phyloP scores from a whole-genome alignment of 2,888 invertebrate genomes.

The Drosophila testacea region DNA sequence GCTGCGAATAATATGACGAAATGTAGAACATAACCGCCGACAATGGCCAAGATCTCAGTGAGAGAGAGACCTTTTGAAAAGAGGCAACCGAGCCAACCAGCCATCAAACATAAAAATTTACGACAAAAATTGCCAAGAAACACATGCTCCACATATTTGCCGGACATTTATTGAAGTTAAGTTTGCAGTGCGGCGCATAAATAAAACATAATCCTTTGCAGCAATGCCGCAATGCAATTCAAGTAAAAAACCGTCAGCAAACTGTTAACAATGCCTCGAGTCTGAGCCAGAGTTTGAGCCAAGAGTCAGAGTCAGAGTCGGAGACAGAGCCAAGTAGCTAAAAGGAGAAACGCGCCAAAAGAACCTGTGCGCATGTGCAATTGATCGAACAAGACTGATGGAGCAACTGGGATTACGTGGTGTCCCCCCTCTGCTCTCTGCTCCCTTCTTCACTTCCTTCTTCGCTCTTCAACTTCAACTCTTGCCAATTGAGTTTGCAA shows the following conservation, averaged over 20 bases:
- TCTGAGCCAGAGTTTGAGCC: constrained; percentile 5
- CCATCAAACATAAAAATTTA: constrained; percentile 80
- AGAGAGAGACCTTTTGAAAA: constrained; percentile 4
- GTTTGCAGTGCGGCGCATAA: constrained; percentile 85
- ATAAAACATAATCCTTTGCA: constrained; percentile 85
- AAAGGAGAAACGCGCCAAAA: constrained; percentile 51
- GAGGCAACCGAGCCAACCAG: constrained; percentile 23
- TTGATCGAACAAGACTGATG: constrained; percentile 84
- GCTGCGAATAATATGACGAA: constrained; percentile 83
- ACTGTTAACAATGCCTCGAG: constrained; percentile 65
- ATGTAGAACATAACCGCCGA: constrained; percentile 80
- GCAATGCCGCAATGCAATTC: constrained; percentile 43
- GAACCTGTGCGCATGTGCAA: constrained; percentile 82
- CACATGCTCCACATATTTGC: constrained; percentile 86
- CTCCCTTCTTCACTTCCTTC: background rate
- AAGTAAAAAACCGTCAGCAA: constrained; percentile 45
- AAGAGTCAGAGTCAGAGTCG: background rate
- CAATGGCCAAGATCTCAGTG: constrained; percentile 49
- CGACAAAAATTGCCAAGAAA: constrained; percentile 85
- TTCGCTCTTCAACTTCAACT: constrained; percentile 16
- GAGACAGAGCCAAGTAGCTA: constrained; percentile 7
- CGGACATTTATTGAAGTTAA: constrained; percentile 86
- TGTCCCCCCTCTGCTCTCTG: constrained; percentile 5
- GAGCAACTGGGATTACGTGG: constrained; percentile 82
- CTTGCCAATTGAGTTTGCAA: constrained; percentile 77